phyloP scores from a whole-genome alignment of 2,888 invertebrate genomes.

The Cepaea hortensis region DNA sequence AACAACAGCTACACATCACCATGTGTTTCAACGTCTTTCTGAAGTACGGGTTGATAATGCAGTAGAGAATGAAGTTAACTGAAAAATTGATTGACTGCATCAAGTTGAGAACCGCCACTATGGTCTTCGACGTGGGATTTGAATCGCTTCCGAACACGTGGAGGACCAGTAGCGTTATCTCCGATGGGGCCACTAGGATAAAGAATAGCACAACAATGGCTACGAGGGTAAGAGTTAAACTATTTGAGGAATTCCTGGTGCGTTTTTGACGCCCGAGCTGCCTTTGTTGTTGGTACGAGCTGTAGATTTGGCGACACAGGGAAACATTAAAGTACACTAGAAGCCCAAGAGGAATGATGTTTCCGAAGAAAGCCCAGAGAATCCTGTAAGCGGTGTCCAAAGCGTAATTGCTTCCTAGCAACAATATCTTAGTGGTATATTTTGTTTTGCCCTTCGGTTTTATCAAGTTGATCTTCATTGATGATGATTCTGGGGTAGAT shows the following conservation, averaged over 20 bases:
- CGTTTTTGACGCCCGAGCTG: conserved; percentile 56
- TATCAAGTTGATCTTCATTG: background rate
- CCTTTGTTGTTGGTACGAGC: conserved; percentile 66
- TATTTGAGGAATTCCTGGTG: conserved; percentile 58
- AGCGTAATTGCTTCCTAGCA: background rate
- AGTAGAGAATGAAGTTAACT: conserved; percentile 87
- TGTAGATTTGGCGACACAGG: conserved; percentile 69
- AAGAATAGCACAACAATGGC: conserved; percentile 73
- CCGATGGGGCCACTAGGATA: conserved; percentile 73
- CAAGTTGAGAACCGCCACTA: conserved; percentile 81
- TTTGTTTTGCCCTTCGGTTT: background rate
- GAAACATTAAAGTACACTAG: conserved; percentile 71
- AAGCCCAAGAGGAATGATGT: conserved; percentile 68
- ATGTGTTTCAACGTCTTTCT: conserved; percentile 80
- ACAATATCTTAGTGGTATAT: background rate
- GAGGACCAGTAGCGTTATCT: conserved; percentile 67
- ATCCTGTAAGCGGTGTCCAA: conserved; percentile 65
- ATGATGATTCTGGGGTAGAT: background rate
- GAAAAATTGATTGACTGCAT: conserved; percentile 87
- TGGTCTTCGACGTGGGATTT: conserved; percentile 66
- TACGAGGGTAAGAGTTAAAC: conserved; percentile 71
- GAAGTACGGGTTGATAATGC: conserved; percentile 86
- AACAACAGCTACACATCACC: conserved; percentile 60
- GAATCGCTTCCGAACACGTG: conserved; percentile 59
- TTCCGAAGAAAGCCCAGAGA: conserved; percentile 68